These are phyloP conservation scores for Halichoeres trimaculatus DNA, from an alignment of 2,113 vertebrate species.

Conservation along the genomic window DNA sequence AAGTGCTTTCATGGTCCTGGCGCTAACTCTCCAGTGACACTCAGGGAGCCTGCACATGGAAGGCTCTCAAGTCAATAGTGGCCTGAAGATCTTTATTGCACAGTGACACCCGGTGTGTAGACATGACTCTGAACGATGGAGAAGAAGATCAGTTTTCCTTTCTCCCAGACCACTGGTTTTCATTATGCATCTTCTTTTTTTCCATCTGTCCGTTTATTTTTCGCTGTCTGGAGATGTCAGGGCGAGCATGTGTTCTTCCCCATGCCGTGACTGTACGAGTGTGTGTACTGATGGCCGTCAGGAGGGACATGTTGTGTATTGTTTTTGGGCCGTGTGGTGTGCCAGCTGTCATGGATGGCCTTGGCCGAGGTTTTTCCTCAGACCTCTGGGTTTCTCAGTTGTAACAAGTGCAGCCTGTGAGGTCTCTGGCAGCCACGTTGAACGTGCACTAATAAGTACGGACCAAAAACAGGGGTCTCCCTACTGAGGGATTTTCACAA, in stretches of 20 bases:
- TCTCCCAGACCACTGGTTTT: constrained; percentile 70
- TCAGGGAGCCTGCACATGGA: constrained; percentile 48
- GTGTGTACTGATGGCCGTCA: constrained; percentile 66
- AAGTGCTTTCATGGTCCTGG: constrained; percentile 77
- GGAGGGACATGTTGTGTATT: constrained; percentile 72
- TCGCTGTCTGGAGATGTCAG: constrained; percentile 73
- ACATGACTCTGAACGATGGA: constrained; percentile 31
- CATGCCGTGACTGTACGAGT: constrained; percentile 55
- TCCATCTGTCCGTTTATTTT: constrained; percentile 78
- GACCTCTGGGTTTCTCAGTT: constrained; percentile 40
- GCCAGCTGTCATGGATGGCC: constrained; percentile 74
- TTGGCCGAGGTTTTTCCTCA: constrained; percentile 58
- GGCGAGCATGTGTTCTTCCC: constrained; percentile 55
- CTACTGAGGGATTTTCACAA: constrained; percentile 25
- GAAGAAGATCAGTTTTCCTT: constrained; percentile 55
- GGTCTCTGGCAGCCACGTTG: constrained; percentile 63
- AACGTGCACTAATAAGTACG: constrained; percentile 65
- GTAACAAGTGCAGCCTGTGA: constrained; percentile 61
- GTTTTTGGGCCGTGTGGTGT: constrained; percentile 68
- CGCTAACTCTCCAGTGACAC: constrained; percentile 63
- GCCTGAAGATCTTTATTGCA: constrained; percentile 59
- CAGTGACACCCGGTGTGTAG: constrained; percentile 36
- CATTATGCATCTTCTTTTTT: constrained; percentile 73
- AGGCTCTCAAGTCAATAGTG: constrained; percentile 29
- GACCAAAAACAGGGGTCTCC: constrained; percentile 41